These are phyloP conservation scores for Cladorhizidae sp. DNA, from an alignment of 37 sponge, comb jelly and placozoan species.

Conservation along the genomic window DNA sequence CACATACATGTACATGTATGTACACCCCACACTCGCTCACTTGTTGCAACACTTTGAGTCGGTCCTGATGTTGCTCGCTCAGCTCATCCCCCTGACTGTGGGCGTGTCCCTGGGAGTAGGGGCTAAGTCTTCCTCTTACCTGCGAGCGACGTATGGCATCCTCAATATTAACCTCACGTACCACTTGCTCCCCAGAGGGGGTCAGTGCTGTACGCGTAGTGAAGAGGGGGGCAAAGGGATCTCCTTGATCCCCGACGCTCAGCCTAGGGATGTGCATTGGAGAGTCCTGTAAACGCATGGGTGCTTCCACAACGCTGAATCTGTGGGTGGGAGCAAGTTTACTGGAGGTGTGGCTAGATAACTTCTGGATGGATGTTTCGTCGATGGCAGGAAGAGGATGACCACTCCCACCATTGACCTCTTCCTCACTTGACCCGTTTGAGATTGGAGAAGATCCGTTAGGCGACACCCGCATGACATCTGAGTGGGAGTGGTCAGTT, in stretches of 20 bases:
- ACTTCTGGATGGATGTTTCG: too few relatives aligned
- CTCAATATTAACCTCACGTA: conserved; percentile 28
- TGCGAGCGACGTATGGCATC: conserved; percentile 33
- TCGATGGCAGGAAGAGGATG: too few relatives aligned
- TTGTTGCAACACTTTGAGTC: neutral
- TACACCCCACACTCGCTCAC: too few relatives aligned
- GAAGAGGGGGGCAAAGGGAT: neutral
- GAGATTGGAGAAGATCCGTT: too few relatives aligned
- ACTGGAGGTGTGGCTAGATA: too few relatives aligned
- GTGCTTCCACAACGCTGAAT: too few relatives aligned
- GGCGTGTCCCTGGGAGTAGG: neutral
- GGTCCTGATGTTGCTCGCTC: neutral
- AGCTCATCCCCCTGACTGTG: neutral
- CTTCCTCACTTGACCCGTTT: too few relatives aligned
- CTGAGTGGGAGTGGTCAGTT: too few relatives aligned
- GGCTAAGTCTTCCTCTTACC: neutral
- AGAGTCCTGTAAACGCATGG: neutral
- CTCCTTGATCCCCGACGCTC: neutral
- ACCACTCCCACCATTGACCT: too few relatives aligned
- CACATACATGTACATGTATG: too few relatives aligned
- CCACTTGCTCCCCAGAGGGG: conserved; percentile 23
- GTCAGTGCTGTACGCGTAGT: conserved; percentile 11
- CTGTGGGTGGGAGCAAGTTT: neutral
- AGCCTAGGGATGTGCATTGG: neutral
- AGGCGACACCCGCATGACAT: too few relatives aligned